These are phyloP conservation scores for Ophraella communa DNA, from an alignment of 2,888 invertebrate genomes.

Conservation along the genomic window DNA sequence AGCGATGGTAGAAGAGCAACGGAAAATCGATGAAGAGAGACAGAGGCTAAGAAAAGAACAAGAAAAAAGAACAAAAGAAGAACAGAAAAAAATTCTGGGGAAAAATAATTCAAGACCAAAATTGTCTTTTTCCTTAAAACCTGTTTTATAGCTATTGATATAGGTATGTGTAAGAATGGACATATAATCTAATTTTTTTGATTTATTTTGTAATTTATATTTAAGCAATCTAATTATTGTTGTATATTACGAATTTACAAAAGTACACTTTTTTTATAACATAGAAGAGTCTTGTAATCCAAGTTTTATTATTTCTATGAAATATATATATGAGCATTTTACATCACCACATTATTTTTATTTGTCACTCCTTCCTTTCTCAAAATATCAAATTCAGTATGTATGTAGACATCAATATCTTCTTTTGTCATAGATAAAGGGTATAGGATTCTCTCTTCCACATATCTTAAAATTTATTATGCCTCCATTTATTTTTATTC, in stretches of 20 bases:
- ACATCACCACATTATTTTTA: neutral
- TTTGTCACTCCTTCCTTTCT: neutral
- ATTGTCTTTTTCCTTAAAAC: conserved; percentile 89
- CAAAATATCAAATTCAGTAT: too few species aligned
- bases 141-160: conserved; percentile 57
- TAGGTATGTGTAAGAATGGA: conserved; percentile 16
- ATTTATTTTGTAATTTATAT: conserved; percentile 12
- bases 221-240: conserved; percentile 14
- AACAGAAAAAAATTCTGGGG: conserved; percentile 95
- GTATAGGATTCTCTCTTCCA: too few species aligned
- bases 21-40: conserved; percentile 94
- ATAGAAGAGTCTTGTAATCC: neutral
- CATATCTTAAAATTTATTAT: too few species aligned
- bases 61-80: conserved; percentile 89
- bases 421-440: too few species aligned
- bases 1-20: conserved; percentile 95
- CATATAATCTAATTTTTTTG: neutral
- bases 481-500: too few species aligned
- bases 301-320: conserved; percentile 23
- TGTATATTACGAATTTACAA: neutral
- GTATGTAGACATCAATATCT: too few species aligned
- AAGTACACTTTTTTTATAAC: conserved; percentile 5
- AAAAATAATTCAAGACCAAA: conserved; percentile 97
- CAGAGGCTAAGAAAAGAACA: conserved; percentile 93
- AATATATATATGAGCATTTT: conserved; percentile 3